Percentiles rank a stretch among this genome's conserved stretches.
These are phyloP conservation scores for Serranochromis macrocephalus DNA, from an alignment of 2,113 vertebrate species.

Conservation along the genomic window DNA sequence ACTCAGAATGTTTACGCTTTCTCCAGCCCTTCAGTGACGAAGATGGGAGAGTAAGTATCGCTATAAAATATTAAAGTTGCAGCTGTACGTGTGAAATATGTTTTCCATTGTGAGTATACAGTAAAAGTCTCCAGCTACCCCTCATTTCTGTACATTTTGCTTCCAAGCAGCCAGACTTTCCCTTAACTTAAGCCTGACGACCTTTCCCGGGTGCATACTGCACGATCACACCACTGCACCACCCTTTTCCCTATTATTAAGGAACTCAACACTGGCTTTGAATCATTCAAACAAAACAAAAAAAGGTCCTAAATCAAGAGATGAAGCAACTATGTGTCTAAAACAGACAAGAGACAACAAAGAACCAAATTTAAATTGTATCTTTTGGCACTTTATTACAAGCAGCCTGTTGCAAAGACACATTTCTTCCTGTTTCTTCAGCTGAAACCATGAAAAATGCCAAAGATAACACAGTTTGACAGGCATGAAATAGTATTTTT, in stretches of 20 bases:
- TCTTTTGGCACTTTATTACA: not conserved
- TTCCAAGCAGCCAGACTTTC: not conserved
- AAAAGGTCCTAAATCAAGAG: not conserved
- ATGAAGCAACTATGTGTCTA: not conserved
- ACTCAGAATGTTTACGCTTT: constrained; percentile 80
- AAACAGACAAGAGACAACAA: not conserved
- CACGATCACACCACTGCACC: not conserved
- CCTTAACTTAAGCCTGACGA: not conserved
- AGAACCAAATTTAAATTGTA: not conserved
- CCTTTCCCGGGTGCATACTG: not conserved
- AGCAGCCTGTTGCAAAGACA: not conserved
- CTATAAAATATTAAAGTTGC: not conserved
- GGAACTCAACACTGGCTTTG: not conserved
- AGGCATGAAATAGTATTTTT: not conserved
- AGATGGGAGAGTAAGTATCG: constrained; percentile 53
- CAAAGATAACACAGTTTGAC: not conserved
- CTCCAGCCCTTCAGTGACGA: constrained; percentile 64
- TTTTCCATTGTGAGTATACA: not conserved
- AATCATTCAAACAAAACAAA: not conserved
- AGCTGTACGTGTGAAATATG: not conserved
- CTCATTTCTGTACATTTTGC: not conserved
- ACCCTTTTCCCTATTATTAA: too few relatives aligned
- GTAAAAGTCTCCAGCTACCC: not conserved
- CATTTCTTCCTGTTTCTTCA: not conserved
- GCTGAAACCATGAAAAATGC: not conserved